Evolutionary conservation across 2,888 invertebrate genomes (phyloP), one percentile per base, ranked within the genome.

Genomic region (Allygus modestus): DNA sequence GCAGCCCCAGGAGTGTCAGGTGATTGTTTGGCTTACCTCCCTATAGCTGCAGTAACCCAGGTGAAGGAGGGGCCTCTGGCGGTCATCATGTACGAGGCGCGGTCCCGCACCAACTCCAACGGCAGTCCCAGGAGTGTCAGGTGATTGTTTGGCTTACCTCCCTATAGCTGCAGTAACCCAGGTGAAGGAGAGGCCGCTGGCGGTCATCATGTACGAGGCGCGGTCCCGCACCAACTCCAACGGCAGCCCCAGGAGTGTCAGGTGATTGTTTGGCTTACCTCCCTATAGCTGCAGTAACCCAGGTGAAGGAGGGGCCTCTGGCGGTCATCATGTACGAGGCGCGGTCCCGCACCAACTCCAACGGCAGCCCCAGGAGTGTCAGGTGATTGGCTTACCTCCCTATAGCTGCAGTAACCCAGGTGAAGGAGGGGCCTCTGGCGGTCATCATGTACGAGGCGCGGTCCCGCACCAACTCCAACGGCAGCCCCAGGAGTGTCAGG

Each of bases 321-420:
- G 91, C 92, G 1, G 91, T 93, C 15, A 92, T 93, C 89, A 91
- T 93, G 90, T 93, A 91, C 88, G 93, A 93, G 87, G 91, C 87
- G 20, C 88, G 90, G 58, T 88, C 89, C 20, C 88, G 90, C 77
- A 89, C 89, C 15, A 89, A 89, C 86, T 90, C 90, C 23, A 77
- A 65, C 46, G 54, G 77, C 31, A 84, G 81, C n/a, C 84, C 84
- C 17, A 58, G 73, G 54, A 69, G 71, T 81, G 83, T 83, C 81
- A 84, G 85, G 84, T 85, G 65, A 37, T n/a, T n/a, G n/a, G 41
- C 11, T 11, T 11, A 41, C 41, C 11, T 41, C 7, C 5, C 41
- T 41, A 41, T 41, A n/a, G n/a, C n/a, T n/a, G n/a, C n/a, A n/a
- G n/a, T n/a, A n/a, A n/a, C n/a, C n/a, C n/a, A n/a, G n/a, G n/a